These are phyloP conservation scores for Zaprionus africanus DNA, from an alignment of 1,140 invertebrate genomes.

Conservation along the genomic window DNA sequence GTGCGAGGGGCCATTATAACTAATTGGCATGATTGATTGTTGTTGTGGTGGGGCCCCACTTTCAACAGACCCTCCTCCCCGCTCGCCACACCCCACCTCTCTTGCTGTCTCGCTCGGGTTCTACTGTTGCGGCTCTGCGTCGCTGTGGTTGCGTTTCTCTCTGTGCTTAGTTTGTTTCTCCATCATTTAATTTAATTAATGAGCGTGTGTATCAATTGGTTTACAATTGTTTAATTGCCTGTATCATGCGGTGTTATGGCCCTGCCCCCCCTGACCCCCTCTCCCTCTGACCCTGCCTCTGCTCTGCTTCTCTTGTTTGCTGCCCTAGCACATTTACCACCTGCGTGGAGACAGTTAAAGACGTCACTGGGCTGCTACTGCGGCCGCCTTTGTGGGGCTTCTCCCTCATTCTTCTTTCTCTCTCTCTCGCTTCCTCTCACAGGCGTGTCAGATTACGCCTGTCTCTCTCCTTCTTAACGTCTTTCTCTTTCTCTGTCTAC, in stretches of 20 bases:
- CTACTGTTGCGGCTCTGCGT: not conserved
- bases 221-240: slow-evolving; percentile 71
- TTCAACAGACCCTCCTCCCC: not conserved
- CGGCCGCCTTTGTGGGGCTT: slow-evolving; percentile 45
- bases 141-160: slow-evolving; percentile 44
- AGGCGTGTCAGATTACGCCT: slow-evolving; percentile 41
- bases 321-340: slow-evolving; percentile 21
- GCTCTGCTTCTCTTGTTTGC: not conserved
- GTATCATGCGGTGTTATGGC: slow-evolving; percentile 62
- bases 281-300: not conserved
- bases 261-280: slow-evolving; percentile 5
- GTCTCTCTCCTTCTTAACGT: not conserved
- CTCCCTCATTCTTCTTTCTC: slow-evolving; percentile 9
- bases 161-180: slow-evolving; percentile 49
- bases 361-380: not conserved
- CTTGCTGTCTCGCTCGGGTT: not conserved
- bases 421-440: not conserved
- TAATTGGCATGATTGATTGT: slow-evolving; percentile 70
- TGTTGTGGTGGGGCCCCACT: slow-evolving; percentile 24
- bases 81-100: not conserved
- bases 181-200: slow-evolving; percentile 73
- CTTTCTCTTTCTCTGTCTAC: not conserved
- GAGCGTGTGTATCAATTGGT: slow-evolving; percentile 70
- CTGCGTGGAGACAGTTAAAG: slow-evolving; percentile 18
- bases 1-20: slow-evolving; percentile 59